Evolutionary conservation across 2,797 vertebrate species (phyloP), one percentile per base, ranked within the genome.

Genomic region (Acipenser ruthenus): DNA sequence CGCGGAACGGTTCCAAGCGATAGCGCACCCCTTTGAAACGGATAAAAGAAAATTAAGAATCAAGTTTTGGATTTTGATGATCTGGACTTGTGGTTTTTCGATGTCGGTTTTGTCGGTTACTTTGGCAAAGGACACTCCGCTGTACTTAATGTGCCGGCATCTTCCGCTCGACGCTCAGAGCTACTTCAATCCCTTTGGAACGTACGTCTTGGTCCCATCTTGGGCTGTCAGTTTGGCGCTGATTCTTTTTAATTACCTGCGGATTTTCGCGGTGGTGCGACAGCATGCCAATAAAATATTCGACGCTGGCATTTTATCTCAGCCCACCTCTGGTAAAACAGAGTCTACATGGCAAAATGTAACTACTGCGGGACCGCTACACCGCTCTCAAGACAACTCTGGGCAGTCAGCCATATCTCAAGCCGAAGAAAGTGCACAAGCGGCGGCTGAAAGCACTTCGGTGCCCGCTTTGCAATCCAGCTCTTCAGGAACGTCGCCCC

Each of bases 1-100:
- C 60, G 78, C 80, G 68, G 84, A 87, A 67, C 75, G 81, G 50
- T 85, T 79, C 74, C 82, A 79, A 7, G 78, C 84, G 61, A 75
- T 84, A 53, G 73, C 79, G 0, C 81, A 83, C 50, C 85, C 82
- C 0, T 85, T 85, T 52, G 77, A 77, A 6, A 74, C 72, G 0
- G 71, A 79, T 10, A 69, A 70, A 10, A 75, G 71, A 52, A 84
- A 60, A 13, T 50, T 66, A 0, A 67, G 80, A 59, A 76, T 81
- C 6, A 71, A 75, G 0, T 10, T 79, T 0, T 84, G 83, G 81
- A 76, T 87, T 56, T 66, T 73, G 18, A 74, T 75, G 51, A 78
- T 83, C 23, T 88, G 83, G 82, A 58, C 50, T 0, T 72, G 74
- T 12, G 79, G 82, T 3, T 50, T 85, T 9, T 4, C 70, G 1